A percentile compares a stretch with the other conserved stretches of the same genome.
Evolutionary conservation across 2,113 vertebrate genomes (phyloP).

Genomic region (Eurystomus gularis): DNA sequence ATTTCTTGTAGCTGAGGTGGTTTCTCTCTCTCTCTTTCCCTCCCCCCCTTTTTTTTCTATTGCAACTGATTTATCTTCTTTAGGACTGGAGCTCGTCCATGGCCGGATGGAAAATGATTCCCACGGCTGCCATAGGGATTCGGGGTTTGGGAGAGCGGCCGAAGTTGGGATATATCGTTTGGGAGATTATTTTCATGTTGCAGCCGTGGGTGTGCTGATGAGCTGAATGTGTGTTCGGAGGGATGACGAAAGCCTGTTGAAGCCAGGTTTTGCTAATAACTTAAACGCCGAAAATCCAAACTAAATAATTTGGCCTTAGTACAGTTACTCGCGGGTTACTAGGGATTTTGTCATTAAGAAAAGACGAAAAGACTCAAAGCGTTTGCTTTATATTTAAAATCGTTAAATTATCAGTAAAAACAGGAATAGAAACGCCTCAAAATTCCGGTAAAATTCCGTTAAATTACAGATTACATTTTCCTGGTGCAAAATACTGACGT

Average conservation of each 20-base stretch:
- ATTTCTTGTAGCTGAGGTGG: background rate
- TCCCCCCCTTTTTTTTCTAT: too few relatives aligned
- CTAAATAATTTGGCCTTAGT: background rate
- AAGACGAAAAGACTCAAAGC: background rate
- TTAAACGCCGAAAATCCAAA: background rate
- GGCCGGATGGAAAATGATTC: background rate
- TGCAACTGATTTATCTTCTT: background rate
- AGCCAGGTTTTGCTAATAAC: background rate
- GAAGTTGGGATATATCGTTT: background rate
- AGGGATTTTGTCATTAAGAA: background rate
- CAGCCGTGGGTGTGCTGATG: background rate
- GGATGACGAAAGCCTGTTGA: background rate
- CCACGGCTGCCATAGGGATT: background rate
- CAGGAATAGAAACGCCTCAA: background rate
- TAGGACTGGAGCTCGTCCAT: background rate
- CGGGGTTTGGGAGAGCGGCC: background rate
- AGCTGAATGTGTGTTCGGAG: background rate
- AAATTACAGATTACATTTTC: background rate
- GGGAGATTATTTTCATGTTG: background rate
- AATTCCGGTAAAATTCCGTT: background rate
- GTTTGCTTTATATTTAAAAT: background rate
- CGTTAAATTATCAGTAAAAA: background rate
- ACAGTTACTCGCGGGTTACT: fast-evolving
- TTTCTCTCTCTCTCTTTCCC: background rate
- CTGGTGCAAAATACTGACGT: fast-evolving